These are phyloP conservation scores for Zoroaster sp. DNA, from an alignment of 53 echinoderm and acorn worm species.

Conservation along the genomic window DNA sequence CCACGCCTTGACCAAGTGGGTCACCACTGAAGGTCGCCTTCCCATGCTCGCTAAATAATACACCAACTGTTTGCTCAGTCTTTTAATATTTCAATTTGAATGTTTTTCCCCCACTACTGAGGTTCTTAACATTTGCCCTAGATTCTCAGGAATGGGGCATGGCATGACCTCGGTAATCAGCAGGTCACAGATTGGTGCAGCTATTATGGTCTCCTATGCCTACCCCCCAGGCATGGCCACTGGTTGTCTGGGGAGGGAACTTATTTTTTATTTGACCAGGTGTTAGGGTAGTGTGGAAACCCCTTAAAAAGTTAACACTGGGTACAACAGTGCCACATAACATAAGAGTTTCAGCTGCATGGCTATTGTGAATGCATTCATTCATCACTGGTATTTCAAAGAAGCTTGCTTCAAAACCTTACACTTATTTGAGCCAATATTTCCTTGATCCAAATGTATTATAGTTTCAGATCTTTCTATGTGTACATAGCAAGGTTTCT, in stretches of 20 bases:
- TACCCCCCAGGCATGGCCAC: background rate
- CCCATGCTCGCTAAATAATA: background rate
- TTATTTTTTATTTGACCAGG: conserved; percentile 41
- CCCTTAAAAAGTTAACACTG: conserved; percentile 17
- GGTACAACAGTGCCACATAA: background rate
- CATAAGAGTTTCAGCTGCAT: background rate
- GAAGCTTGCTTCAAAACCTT: background rate
- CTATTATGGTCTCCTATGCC: background rate
- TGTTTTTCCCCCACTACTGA: background rate
- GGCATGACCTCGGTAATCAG: background rate
- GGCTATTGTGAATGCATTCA: background rate
- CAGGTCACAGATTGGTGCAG: background rate
- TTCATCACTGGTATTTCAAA: background rate
- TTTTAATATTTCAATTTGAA: background rate
- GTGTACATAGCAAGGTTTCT: too few relatives aligned
- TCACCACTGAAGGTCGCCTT: background rate
- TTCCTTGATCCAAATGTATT: background rate
- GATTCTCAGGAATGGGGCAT: background rate
- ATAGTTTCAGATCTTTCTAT: too few relatives aligned
- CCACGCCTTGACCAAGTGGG: background rate
- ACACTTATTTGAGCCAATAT: background rate
- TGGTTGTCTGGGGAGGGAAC: background rate
- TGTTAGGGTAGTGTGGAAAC: background rate
- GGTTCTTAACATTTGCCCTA: background rate
- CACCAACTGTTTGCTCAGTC: background rate